Percentiles rank a stretch among this genome's conserved stretches.
Conservation (phyloP, 2,113 vertebrate genomes). For the Erythrocercus mccallii region DNA sequence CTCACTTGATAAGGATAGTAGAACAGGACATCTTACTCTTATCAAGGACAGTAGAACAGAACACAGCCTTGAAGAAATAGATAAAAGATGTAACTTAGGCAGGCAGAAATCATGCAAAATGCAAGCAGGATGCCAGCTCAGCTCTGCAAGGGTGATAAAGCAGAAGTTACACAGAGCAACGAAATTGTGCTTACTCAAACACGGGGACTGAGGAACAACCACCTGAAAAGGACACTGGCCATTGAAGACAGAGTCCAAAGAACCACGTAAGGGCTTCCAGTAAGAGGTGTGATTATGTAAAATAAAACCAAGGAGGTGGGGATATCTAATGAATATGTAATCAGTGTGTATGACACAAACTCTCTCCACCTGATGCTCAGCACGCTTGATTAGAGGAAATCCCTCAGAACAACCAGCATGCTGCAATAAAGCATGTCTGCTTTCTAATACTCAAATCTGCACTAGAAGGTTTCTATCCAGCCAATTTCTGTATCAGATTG, state of each 20-base stretch:
- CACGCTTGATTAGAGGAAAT: neutral
- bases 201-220: rapidly evolving
- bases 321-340: neutral
- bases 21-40: neutral
- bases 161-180: neutral
- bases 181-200: neutral
- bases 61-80: neutral
- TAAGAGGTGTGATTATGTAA: neutral
- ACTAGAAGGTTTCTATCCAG: neutral
- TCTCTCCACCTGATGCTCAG: neutral
- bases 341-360: neutral
- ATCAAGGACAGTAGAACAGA: neutral
- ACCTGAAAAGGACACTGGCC: rapidly evolving
- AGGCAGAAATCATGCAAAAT: neutral
- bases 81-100: neutral
- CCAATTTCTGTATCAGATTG: neutral
- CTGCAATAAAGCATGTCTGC: neutral
- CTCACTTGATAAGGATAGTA: neutral
- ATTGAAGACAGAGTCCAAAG: neutral
- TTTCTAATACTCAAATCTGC: neutral
- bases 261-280: rapidly evolving
- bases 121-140: neutral
- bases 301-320: neutral
- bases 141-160: neutral
- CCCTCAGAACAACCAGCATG: rapidly evolving